Base-by-base conservation (phyloP, 35 echinoderm and acorn worm species). In the Heliocidaris erythrogramma region DNA sequence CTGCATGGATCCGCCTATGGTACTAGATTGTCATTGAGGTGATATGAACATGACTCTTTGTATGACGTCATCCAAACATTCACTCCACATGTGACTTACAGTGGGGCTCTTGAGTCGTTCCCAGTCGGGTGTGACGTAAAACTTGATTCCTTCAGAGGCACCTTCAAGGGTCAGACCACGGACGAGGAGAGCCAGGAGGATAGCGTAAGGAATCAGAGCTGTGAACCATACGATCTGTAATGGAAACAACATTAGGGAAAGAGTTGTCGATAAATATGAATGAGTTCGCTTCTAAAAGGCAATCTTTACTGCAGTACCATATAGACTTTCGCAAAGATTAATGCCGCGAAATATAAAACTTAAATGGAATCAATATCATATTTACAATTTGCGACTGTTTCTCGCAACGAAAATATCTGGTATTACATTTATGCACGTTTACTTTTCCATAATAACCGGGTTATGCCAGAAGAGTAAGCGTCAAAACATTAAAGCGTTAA, bases 161-260 rank as follows among this genome's bases (percentile, higher is more conserved):
- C 97, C 96, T 27, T 60, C 65, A 88, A 98, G 93, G 2, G 96
- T 96, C 10, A 96, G 84, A n/a, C 97, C 97, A 86, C 96, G 95
- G 32, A 98, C 93, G 24, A 98, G 92, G 5, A 98, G 92, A 10
- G 94, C 93, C 7, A 96, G 90, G 24, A 98, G 85, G 24, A 98
- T 98, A 30, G 88, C 92, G 85, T 98, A 98, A 8, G 97, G 97
- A 42, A 94, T 88, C 18, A 98, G 96, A 35, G 97, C 97, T 21
- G 97, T 98, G 91, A 98, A 96, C 94, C 95, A 98, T 9, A 98
- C 97, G 30, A 98, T 98, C 97, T 98, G 85, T 24, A 91, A 31
- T 87, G 11, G 92, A 96, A 11, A 85, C 21, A 96, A 42, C 35
- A 95, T 13, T 47, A n/a, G 18, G 35, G 35, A 42, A 42, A 42